Conservation (phyloP, 1,140 invertebrate genomes). For the Drosophila sulfurigaster region DNA sequence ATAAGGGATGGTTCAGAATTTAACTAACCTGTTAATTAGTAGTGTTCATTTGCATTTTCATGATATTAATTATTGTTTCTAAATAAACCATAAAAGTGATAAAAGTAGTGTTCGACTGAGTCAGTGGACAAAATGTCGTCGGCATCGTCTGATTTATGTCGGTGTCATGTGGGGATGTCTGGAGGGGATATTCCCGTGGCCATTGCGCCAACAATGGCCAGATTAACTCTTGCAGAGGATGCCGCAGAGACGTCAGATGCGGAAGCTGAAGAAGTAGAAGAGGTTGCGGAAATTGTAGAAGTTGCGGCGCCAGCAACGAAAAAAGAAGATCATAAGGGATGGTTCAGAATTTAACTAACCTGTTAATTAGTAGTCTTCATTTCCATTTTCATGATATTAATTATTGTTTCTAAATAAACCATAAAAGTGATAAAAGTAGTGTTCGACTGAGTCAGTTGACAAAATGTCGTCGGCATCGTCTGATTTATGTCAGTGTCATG, state of each 20-base stretch:
- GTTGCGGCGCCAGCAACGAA: not conserved
- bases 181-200: not conserved
- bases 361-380: no score
- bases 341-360: not conserved
- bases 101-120: conserved; percentile 13
- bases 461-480: conserved; percentile 22
- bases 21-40: not conserved
- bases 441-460: conserved; percentile 16
- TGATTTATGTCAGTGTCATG: conserved; percentile 50
- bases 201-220: not conserved
- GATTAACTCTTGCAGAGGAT: not conserved
- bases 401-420: conserved; percentile 7
- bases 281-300: no score
- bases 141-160: conserved; percentile 50
- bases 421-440: conserved; percentile 8
- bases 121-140: conserved; percentile 19
- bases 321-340: not conserved
- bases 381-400: not conserved
- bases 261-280: no score
- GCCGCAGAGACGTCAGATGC: no score
- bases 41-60: not conserved
- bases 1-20: not conserved
- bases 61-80: not conserved
- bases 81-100: conserved; percentile 13
- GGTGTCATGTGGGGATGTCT: conserved; percentile 18